Conservation (phyloP, 2,113 vertebrate genomes). For the Falcunculus frontatus region DNA sequence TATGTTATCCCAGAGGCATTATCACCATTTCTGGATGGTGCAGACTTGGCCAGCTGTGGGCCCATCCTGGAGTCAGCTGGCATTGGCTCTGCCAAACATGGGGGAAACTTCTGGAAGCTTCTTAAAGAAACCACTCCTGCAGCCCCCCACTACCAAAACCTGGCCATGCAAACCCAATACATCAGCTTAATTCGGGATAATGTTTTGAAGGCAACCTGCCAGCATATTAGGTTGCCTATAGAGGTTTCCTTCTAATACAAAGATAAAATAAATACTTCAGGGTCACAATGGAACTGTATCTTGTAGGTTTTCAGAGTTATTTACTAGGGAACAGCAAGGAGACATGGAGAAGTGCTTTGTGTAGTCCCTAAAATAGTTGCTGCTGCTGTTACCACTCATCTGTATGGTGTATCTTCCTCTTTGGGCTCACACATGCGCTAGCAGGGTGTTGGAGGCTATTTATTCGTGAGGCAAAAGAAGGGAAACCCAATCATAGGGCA, state of each 20-base stretch:
- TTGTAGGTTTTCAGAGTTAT: background rate
- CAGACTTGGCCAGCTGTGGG: background rate
- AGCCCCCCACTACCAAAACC: background rate
- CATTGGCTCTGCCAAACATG: background rate
- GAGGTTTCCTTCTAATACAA: background rate
- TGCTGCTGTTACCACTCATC: background rate
- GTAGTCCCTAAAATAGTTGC: background rate
- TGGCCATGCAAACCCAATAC: fast-evolving
- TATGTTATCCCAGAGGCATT: background rate
- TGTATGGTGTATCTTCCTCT: background rate
- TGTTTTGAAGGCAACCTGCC: background rate
- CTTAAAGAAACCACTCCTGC: background rate
- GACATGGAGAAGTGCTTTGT: background rate
- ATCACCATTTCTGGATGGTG: background rate
- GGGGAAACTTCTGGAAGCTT: background rate
- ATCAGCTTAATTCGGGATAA: background rate
- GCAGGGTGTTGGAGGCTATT: background rate
- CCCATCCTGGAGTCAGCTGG: background rate
- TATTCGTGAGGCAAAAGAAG: background rate
- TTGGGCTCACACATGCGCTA: background rate
- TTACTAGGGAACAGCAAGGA: background rate
- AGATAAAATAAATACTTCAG: background rate
- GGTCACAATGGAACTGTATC: background rate
- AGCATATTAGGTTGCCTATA: background rate
- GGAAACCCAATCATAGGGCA: background rate